These are phyloP conservation scores for Danaus plexippus DNA, from an alignment of 1,140 invertebrate genomes.

Conservation along the genomic window DNA sequence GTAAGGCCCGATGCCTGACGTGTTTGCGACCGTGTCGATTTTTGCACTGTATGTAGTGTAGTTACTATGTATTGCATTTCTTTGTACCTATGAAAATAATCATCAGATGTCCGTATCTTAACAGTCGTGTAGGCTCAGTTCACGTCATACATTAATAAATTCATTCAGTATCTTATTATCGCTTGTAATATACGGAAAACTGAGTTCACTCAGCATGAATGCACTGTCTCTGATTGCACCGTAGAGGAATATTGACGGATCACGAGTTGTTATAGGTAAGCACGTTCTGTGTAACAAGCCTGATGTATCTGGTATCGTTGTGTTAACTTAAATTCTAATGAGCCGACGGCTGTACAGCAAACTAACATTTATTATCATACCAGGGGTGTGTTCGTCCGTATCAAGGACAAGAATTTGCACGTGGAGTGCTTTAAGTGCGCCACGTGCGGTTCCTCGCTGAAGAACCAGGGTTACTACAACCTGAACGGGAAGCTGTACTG, in stretches of 20 bases:
- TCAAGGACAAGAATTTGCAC: slow-evolving; percentile 96
- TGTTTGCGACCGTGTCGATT: slow-evolving; percentile 68
- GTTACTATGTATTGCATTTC: slow-evolving; percentile 18
- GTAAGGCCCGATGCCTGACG: slow-evolving; percentile 76
- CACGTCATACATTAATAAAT: too few species aligned
- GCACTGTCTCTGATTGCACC: too few species aligned
- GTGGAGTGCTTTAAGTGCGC: slow-evolving; percentile 98
- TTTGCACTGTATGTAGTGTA: slow-evolving; percentile 47
- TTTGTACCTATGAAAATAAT: slow-evolving; percentile 11
- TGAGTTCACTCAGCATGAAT: too few species aligned
- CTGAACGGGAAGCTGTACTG: slow-evolving; percentile 97
- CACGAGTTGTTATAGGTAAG: too few species aligned
- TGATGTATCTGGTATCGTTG: too few species aligned
- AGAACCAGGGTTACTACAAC: slow-evolving; percentile 97
- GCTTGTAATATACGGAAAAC: too few species aligned
- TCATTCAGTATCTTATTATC: neutral
- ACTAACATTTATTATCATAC: too few species aligned
- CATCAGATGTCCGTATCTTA: slow-evolving; percentile 2
- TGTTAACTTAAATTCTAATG: too few species aligned
- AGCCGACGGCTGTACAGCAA: too few species aligned
- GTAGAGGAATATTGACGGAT: too few species aligned
- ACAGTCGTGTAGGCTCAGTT: too few species aligned
- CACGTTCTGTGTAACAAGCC: too few species aligned
- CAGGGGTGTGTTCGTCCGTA: slow-evolving; percentile 95
- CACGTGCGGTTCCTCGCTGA: slow-evolving; percentile 93